Evolutionary conservation across 1,140 invertebrate species (phyloP), one percentile per base, ranked within the genome.

Genomic region (Dysdera silvatica): DNA sequence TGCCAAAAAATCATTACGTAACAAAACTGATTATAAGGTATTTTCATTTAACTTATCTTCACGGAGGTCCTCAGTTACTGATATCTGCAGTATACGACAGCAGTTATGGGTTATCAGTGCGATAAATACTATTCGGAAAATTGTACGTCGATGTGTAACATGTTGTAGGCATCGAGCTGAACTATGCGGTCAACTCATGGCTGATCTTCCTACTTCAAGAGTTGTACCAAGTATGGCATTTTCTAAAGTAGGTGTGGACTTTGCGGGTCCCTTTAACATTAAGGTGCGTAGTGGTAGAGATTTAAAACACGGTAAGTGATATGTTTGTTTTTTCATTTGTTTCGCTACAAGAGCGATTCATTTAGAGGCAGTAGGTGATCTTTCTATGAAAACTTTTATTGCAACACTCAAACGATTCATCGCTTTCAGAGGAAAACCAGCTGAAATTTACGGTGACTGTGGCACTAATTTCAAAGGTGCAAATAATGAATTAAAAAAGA

Each of bases 401-500:
- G 55, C 68, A 47, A 67, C 66, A n/a, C 67, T 76, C 1, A 47
- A 63, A 45, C 40, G 73, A 18, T 71, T 76, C 28, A 66, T 70
- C 41, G 59, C 47, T 29, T 14, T 68, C 32, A 65, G 72, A 32
- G 72, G 72, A 35, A 56, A 67, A n/a, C 68, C 68, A 16, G 33
- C 5, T 0, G 32, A 65, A 6, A 70, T 74, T 8, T 66, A 33
- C 23, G 67, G 65, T 45, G 74, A 75, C 51, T 75, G 75, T 48
- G 73, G 70, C 0, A 73, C 71, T 3, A 75, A 74, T 65, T 75
- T 77, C 55, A 18, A 26, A 14, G 31, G 58, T 5, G 60, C 68
- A 14, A 56, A 58, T 24, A 31, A 48, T n/a, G 49, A 32, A 48
- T 12, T 68, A 0, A 47, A n/a, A n/a, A n/a, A n/a, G n/a, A n/a